Base-by-base conservation (phyloP, 2,888 invertebrate species). In the Pandemis corylana region DNA sequence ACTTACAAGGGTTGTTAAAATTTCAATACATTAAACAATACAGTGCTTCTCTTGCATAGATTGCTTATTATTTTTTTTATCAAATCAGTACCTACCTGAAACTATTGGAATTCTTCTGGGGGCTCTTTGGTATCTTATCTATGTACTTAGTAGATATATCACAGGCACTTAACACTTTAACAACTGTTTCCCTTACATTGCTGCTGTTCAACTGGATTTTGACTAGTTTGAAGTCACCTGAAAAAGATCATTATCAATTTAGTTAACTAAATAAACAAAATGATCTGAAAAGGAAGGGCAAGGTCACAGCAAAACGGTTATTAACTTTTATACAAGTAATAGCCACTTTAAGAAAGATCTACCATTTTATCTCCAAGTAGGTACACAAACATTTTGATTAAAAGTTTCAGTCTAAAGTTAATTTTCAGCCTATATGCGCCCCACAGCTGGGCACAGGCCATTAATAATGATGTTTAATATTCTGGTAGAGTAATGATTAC, bases 91-190 rank as follows among this genome's bases (percentile, higher is more conserved):
- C 93, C 85, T 84, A 93, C 93, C 85, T 88, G 74, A 84, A 84
- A 72, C 85, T 83, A 56, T 76, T 56, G 3, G 20, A 20, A 20
- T 20, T 76, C 79, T 82, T 85, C 77, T 77, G 85, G 76, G 80
- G 81, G 81, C 82, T 89, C 76, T 88, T 89, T 62, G 95, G 94
- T 83, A 97, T 96, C 88, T 96, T 97, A 86, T 98, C 97, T 7
- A 98, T 95, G 91, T 97, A 98, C 62, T 97, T 97, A n/a, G 98
- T 98, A 6, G 98, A 96, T 77, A 99, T 95, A 86, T 97, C 96
- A 90, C 98, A 98, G 46, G 97, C 96, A 86, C 96, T 96, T 76
- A 99, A 93, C 78, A 99, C 90, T 85, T 96, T 96, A 9, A 97
- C 94, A 56, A 98, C 96, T 7, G 97, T 96, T 81, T 97, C 96